Base-by-base conservation (phyloP, 1,140 invertebrate species). In the Eurytemora carolleeae region DNA sequence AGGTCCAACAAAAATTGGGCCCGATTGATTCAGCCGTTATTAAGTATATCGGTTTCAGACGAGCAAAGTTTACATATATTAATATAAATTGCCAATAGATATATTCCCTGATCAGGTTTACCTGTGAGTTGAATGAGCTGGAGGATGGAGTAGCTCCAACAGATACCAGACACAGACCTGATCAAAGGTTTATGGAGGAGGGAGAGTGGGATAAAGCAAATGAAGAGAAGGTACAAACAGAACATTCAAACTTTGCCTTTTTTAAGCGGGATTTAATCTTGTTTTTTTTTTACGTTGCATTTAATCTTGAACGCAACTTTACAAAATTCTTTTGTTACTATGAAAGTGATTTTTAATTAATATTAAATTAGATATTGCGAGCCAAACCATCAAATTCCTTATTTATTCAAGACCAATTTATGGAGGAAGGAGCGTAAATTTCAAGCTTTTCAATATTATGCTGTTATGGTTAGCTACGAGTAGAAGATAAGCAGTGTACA, bases 181-280 rank as follows among this genome's bases (percentile, higher is more conserved):
- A 98, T 79, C 93, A 98, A 75, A 80, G 92, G 55, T 78, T 96
- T 53, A 98, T 99, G 94, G 96, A 99, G 73, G 79, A 92, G 61
- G 92, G 90, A 3, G 69, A 76, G 18, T 98, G 94, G 93, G 91
- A 98, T 67, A 89, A 93, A 67, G 94, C 94, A 24, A 99, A 98
- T 75, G 72, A 78, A 17, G 83, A 88, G 69, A 98, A 99, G 74
- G 71, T 84, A 23, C 76, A 64, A 15, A 16, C 17, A 56, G 53
- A n/a, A 16, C 17, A 16, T 58, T 16, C n/a, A 15, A 59, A 16
- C 19, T n/a, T 53, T 16, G 15, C 53, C 16, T 15, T 16, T 59
- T 16, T 53, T 58, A 16, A 16, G 15, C 58, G 53, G 15, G 17
- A 59, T 58, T 15, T 53, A 59, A 15, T 44, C 53, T 58, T 17